These are phyloP conservation scores for Picus viridis DNA, from an alignment of 2,797 vertebrate species.

Conservation along the genomic window DNA sequence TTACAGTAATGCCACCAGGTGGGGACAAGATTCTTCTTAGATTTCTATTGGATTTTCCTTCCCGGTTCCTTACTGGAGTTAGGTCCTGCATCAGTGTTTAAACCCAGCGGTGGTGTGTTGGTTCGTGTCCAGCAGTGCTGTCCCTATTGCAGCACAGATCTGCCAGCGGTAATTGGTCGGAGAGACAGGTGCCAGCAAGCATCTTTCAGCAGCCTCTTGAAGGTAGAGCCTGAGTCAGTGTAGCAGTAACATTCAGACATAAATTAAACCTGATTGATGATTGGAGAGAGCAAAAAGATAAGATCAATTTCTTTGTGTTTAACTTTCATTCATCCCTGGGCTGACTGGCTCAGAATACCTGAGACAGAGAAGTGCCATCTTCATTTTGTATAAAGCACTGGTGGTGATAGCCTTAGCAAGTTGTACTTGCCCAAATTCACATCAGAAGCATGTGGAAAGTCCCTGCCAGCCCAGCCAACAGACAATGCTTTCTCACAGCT, in stretches of 20 bases:
- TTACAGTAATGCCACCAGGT: background rate
- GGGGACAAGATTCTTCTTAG: background rate
- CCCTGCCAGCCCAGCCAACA: background rate
- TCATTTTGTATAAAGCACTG: background rate
- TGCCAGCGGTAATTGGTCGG: background rate
- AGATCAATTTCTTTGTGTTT: background rate
- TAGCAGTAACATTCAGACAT: background rate
- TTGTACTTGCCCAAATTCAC: too few species aligned
- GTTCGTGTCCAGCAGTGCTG: rapidly evolving
- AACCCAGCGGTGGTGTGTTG: rapidly evolving
- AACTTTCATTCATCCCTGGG: background rate
- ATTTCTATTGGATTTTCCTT: background rate
- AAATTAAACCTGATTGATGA: rapidly evolving
- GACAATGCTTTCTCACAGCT: background rate
- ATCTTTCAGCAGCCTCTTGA: background rate
- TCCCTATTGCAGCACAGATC: rapidly evolving
- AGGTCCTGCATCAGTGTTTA: background rate
- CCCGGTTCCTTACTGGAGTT: rapidly evolving
- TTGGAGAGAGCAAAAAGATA: background rate
- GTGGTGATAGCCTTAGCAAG: too few species aligned
- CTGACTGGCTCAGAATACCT: background rate
- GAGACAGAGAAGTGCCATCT: background rate
- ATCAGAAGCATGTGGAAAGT: background rate
- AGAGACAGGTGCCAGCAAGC: rapidly evolving
- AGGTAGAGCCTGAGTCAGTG: rapidly evolving